These are phyloP conservation scores for Sussaba pulchella DNA, from an alignment of 2,888 invertebrate genomes.

Conservation along the genomic window DNA sequence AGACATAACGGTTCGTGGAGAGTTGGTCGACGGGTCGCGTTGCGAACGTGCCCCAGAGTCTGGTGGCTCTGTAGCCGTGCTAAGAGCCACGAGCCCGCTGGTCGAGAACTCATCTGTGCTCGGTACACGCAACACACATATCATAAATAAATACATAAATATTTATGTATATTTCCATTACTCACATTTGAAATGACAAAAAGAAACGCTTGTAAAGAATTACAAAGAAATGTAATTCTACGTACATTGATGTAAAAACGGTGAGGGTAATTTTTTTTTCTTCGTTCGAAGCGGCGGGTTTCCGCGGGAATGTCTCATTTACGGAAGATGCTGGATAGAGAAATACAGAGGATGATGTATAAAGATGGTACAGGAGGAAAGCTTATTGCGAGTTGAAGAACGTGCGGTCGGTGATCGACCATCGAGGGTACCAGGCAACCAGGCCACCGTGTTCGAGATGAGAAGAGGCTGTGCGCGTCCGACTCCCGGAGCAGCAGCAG, in stretches of 20 bases:
- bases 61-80: slow-evolving; percentile 44
- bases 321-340: neutral
- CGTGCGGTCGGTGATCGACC: slow-evolving; percentile 64
- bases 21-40: slow-evolving; percentile 70
- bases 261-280: too few relatives aligned
- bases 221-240: too few relatives aligned
- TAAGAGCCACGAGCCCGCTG: slow-evolving; percentile 47
- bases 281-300: too few relatives aligned
- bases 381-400: slow-evolving; percentile 45
- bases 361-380: slow-evolving; percentile 13
- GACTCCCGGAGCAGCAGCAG: slow-evolving; percentile 28
- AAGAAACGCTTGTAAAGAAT: too few relatives aligned
- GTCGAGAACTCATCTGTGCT: slow-evolving; percentile 44
- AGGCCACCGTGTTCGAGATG: slow-evolving; percentile 68
- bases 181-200: too few relatives aligned
- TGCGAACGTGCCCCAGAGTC: slow-evolving; percentile 70
- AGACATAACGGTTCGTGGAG: slow-evolving; percentile 74
- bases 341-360: neutral
- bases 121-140: neutral
- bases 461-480: slow-evolving; percentile 58
- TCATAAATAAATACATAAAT: neutral
- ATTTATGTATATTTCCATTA: neutral
- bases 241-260: too few relatives aligned
- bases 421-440: slow-evolving; percentile 73
- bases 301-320: too few relatives aligned